phyloP scores from a whole-genome alignment of 2,113 vertebrate species.

The Apaloderma vittatum region DNA sequence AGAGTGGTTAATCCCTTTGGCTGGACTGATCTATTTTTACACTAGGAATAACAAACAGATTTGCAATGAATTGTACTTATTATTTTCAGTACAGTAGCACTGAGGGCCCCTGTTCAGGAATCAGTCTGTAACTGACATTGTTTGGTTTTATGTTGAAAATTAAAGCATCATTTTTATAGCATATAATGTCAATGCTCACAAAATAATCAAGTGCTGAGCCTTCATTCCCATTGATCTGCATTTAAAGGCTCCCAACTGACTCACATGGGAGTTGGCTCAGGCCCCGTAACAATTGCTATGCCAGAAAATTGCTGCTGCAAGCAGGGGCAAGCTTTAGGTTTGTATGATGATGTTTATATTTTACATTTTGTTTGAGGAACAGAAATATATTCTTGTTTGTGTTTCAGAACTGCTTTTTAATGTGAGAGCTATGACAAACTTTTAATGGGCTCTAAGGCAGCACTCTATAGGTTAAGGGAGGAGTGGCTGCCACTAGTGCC shows the following conservation, averaged over 20 bases:
- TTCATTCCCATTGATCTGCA: neutral
- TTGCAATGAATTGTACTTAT: neutral
- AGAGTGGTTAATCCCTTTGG: neutral
- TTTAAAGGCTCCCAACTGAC: neutral
- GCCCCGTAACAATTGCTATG: neutral
- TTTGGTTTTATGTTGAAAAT: neutral
- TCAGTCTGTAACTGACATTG: neutral
- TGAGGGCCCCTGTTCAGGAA: neutral
- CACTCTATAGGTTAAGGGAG: neutral
- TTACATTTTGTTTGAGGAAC: neutral
- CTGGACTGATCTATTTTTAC: slow-evolving; percentile 50
- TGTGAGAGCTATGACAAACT: neutral
- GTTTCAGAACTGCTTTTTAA: slow-evolving; percentile 4
- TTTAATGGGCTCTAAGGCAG: neutral
- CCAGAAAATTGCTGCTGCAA: neutral
- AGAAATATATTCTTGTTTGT: neutral
- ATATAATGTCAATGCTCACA: neutral
- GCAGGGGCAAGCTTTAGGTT: neutral
- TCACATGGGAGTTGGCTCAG: neutral
- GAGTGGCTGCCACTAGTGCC: neutral
- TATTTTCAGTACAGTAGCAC: neutral
- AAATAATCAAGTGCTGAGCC: neutral
- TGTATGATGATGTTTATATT: neutral
- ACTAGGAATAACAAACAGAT: slow-evolving; percentile 40
- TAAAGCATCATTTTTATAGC: neutral